Evolutionary conservation across 2,113 vertebrate genomes (phyloP).

Genomic region (Chinchilla lanigera): DNA sequence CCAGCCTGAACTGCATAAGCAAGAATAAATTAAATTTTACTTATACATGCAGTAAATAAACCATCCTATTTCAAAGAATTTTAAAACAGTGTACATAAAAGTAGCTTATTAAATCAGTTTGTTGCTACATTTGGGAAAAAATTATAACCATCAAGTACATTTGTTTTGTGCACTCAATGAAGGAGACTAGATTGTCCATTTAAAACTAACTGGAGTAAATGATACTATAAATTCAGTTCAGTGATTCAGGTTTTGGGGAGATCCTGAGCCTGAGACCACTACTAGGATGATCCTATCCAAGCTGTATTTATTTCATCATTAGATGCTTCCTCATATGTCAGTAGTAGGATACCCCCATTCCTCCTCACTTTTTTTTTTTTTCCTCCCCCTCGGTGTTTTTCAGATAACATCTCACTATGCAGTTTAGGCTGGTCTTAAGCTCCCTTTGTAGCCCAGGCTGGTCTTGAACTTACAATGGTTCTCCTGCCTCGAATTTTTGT

Average conservation of each 20-base stretch:
- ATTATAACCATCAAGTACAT: neutral
- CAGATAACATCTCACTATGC: no score
- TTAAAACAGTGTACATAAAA: neutral
- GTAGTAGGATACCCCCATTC: neutral
- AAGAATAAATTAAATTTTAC: no score
- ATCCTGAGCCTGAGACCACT: neutral
- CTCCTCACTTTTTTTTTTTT: neutral
- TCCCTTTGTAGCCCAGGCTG: no score
- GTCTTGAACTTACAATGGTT: no score
- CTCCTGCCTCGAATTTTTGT: no score
- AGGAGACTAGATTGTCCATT: neutral
- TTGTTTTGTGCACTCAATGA: neutral
- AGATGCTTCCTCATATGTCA: neutral
- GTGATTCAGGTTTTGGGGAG: neutral
- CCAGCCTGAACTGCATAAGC: no score
- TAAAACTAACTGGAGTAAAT: neutral
- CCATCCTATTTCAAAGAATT: slow-evolving; percentile 6
- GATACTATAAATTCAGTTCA: neutral
- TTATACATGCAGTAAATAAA: neutral
- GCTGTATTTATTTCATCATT: neutral
- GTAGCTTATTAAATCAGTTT: neutral
- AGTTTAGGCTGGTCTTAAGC: no score
- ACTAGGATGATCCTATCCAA: neutral
- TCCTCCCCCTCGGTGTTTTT: no score
- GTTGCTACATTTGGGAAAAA: neutral